Evolutionary conservation across 2,888 invertebrate genomes (phyloP), one percentile per base, ranked within the genome.

Genomic region (Drosophila prolongata): DNA sequence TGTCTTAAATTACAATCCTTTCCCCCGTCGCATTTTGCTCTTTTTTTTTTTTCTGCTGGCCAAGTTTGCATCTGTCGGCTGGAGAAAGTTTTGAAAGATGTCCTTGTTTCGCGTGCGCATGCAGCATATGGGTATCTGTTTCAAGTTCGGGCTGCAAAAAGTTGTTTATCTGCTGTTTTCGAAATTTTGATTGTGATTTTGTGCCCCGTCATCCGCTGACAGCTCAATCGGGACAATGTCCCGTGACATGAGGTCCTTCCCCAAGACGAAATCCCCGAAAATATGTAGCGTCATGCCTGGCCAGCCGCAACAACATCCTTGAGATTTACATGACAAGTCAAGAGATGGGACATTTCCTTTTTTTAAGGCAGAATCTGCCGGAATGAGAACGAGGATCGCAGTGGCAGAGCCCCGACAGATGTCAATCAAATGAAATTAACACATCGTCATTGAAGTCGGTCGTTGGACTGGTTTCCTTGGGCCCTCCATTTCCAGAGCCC

Each of bases 361-460:
- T 16, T 49, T 62, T 61, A 47, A 43, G 59, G 57, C 56, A 6
- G 30, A 62, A 70, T 78, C 64, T 40, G 49, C 34, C 38, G 53
- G 42, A 38, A 27, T 66, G 42, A 13, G 27, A 27, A 27, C 5
- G 37, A 30, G 43, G 30, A 61, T 62, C 69, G 40, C 27, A 35
- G 27, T 50, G 54, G 44, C 11, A 16, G 8, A 1, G 30, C 13
- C 38, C 16, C 49, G 80, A 82, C 87, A 83, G 73, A 86, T 86
- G 89, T 88, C 89, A 88, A 88, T 84, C 83, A 84, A 83, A 78
- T 71, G 65, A 88, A 80, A 84, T 84, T 80, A 83, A 83, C 83
- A 83, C 83, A 61, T 86, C 78, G 61, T 83, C 89, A 82, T 70
- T 64, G 49, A 43, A 55, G 68, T 55, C 35, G 40, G 42, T 53